phyloP scores from a whole-genome alignment of 2,113 vertebrate species.

The Campylomormyrus numenius region DNA sequence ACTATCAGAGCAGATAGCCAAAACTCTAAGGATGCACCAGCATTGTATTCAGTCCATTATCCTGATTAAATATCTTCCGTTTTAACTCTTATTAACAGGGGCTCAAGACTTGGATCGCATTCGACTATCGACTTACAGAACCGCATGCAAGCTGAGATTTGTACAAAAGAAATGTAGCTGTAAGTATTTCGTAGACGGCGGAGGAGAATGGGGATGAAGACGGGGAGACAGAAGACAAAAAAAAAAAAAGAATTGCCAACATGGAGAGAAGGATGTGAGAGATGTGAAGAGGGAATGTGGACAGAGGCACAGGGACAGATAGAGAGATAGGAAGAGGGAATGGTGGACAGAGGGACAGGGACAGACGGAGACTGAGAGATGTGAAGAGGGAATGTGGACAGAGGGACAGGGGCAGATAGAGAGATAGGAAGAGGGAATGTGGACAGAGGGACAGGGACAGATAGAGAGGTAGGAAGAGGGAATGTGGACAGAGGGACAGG shows the following conservation, averaged over 20 bases:
- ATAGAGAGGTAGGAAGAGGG: background rate
- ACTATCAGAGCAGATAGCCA: background rate
- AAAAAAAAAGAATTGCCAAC: background rate
- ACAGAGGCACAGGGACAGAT: background rate
- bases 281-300: background rate
- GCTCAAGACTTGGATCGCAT: slow-evolving; percentile 97
- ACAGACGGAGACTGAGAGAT: background rate
- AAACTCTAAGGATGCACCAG: background rate
- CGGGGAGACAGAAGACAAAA: background rate
- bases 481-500: background rate
- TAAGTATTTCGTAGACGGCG: slow-evolving; percentile 59
- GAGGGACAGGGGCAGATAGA: background rate
- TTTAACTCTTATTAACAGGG: slow-evolving; percentile 60
- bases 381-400: background rate
- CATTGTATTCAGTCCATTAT: background rate
- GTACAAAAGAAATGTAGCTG: slow-evolving; percentile 97
- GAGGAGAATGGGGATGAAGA: background rate
- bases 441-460: background rate
- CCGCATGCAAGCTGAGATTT: slow-evolving; percentile 94
- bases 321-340: background rate
- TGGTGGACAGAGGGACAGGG: background rate
- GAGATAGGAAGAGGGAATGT: background rate
- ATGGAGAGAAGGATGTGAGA: background rate
- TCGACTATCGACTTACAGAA: slow-evolving; percentile 93
- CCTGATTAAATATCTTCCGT: background rate